phyloP scores from a whole-genome alignment of 2,113 vertebrate genomes.

The Myiozetetes cayanensis region DNA sequence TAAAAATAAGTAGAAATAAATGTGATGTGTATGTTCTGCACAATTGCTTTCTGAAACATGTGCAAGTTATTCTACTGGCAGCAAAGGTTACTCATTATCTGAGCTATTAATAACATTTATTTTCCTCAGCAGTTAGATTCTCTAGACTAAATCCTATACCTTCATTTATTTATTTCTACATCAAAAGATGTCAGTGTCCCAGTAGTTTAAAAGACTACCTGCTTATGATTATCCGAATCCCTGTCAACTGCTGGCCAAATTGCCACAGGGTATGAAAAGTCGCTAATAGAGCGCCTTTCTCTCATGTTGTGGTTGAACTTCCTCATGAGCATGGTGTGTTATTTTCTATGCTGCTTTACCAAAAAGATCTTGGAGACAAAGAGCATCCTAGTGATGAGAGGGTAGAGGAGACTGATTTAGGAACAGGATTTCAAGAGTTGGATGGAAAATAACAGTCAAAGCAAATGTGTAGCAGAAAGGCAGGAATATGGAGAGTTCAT shows the following conservation, averaged over 20 bases:
- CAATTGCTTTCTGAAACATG: not conserved
- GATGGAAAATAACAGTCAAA: not conserved
- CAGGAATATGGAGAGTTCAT: not conserved
- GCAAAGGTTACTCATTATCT: not conserved
- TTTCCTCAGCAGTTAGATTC: not conserved
- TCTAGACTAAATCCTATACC: not conserved
- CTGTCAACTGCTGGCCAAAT: not conserved
- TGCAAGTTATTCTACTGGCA: not conserved
- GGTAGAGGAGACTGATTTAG: not conserved
- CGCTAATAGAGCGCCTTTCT: rapidly evolving
- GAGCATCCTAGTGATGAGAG: not conserved
- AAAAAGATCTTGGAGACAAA: not conserved
- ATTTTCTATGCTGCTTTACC: not conserved
- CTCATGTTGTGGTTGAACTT: not conserved
- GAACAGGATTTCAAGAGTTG: not conserved
- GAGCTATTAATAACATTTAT: not conserved
- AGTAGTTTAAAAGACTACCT: not conserved
- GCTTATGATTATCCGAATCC: not conserved
- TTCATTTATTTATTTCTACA: not conserved
- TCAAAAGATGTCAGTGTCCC: not conserved
- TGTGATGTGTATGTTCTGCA: not conserved
- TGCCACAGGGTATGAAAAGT: not conserved
- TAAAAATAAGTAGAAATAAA: conserved; percentile 40
- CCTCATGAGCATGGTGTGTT: not conserved
- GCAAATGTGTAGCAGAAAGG: not conserved